A percentile compares a stretch with the other conserved stretches of the same genome.
Evolutionary conservation across 2,113 vertebrate genomes (phyloP).

Genomic region (Thermophis baileyi): DNA sequence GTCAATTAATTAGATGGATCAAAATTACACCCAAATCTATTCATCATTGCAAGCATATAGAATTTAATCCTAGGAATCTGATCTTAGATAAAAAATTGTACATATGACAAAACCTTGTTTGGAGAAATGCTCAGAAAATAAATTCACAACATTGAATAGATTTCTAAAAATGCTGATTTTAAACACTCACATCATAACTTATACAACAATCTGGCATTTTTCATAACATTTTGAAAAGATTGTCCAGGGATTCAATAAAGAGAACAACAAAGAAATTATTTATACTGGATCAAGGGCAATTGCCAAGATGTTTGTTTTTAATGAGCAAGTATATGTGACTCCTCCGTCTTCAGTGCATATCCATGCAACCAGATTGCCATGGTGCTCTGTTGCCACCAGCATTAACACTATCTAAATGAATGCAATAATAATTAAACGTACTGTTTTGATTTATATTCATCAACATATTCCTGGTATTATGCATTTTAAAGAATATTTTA

Average conservation of each 20-base stretch:
- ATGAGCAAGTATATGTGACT: conserved; percentile 29
- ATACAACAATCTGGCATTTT: neutral
- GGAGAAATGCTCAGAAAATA: neutral
- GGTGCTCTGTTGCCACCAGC: neutral
- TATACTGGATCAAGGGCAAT: conserved; percentile 21
- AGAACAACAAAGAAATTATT: conserved; percentile 27
- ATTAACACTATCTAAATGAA: neutral
- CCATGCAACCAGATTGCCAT: neutral
- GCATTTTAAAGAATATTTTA: neutral
- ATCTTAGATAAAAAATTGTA: neutral
- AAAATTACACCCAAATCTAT: neutral
- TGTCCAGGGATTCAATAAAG: conserved; percentile 34
- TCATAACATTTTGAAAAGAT: conserved; percentile 3
- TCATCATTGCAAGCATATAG: neutral
- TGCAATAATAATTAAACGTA: neutral
- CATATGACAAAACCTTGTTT: neutral
- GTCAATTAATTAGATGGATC: neutral
- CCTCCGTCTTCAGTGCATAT: conserved; percentile 16
- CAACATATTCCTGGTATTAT: neutral
- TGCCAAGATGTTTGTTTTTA: conserved; percentile 43
- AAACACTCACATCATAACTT: neutral
- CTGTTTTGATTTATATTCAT: neutral
- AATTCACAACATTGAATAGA: neutral
- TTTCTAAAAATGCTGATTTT: neutral
- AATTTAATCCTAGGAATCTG: neutral